phyloP scores from a whole-genome alignment of 2,797 vertebrate genomes.

The Pangasius macronema region DNA sequence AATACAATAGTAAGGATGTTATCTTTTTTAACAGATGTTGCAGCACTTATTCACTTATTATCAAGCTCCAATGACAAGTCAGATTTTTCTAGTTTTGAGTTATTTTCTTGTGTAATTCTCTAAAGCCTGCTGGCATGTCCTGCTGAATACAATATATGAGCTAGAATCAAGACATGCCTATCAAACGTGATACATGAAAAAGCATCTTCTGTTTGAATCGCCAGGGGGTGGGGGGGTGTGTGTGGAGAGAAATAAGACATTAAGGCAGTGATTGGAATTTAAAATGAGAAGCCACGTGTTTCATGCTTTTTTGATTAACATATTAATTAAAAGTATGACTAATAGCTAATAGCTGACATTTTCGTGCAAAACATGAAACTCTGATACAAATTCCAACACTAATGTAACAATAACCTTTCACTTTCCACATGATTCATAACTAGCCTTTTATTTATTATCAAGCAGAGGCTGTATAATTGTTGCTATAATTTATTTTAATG shows the following conservation, averaged over 20 bases:
- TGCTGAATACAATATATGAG: slow-evolving; percentile 49
- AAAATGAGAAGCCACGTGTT: slow-evolving; percentile 15
- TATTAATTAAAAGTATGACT: background rate
- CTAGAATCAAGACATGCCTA: slow-evolving; percentile 48
- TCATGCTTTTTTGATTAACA: background rate
- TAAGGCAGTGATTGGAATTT: slow-evolving; percentile 44
- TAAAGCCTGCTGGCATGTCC: slow-evolving; percentile 39
- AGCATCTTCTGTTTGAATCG: slow-evolving; percentile 35
- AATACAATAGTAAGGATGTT: background rate
- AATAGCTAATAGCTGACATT: background rate
- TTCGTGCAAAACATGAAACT: background rate
- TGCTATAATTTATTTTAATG: slow-evolving; percentile 10
- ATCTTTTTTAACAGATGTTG: slow-evolving; percentile 11
- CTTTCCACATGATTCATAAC: background rate
- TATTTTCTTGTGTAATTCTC: slow-evolving; percentile 50
- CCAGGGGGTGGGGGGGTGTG: slow-evolving; percentile 24
- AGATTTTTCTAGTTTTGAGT: background rate
- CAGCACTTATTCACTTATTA: background rate
- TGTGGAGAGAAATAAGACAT: slow-evolving; percentile 44
- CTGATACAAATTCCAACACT: background rate
- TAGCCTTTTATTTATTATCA: slow-evolving; percentile 3
- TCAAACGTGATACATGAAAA: slow-evolving; percentile 47
- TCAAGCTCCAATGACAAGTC: slow-evolving; percentile 5
- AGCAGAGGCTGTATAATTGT: background rate
- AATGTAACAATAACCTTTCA: background rate